These are phyloP conservation scores for Smutsia gigantea DNA, from an alignment of 2,797 vertebrate genomes.

Conservation along the genomic window DNA sequence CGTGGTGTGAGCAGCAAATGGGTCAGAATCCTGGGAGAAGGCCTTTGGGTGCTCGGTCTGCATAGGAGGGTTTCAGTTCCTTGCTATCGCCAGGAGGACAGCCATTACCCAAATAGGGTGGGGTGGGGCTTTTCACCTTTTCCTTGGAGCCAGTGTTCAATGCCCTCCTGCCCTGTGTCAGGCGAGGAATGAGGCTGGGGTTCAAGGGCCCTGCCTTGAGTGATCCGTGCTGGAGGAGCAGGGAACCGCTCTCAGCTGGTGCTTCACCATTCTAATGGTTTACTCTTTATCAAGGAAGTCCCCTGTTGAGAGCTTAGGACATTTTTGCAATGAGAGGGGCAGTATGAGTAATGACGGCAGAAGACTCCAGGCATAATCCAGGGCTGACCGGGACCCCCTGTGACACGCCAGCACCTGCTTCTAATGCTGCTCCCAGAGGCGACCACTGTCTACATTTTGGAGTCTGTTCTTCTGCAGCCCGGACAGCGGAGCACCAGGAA, in stretches of 20 bases:
- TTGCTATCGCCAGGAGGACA: not conserved
- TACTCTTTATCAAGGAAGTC: not conserved
- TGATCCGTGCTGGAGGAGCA: not conserved
- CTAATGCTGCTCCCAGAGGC: not conserved
- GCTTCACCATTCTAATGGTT: not conserved
- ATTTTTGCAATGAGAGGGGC: not conserved
- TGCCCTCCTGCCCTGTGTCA: not conserved
- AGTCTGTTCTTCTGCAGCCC: accelerated
- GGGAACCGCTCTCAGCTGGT: not conserved
- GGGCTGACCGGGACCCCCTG: accelerated
- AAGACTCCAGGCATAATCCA: not conserved
- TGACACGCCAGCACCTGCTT: accelerated
- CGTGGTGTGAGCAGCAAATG: not conserved
- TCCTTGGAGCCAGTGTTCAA: not conserved
- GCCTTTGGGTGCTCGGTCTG: not conserved
- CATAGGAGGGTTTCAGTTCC: not conserved
- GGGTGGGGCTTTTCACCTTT: not conserved
- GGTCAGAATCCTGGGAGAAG: not conserved
- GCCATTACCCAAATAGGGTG: not conserved
- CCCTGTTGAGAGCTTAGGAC: not conserved
- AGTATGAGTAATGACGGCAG: accelerated
- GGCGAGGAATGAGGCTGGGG: not conserved
- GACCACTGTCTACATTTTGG: no score
- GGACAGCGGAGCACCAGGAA: not conserved
- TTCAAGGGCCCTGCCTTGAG: not conserved